phyloP scores from a whole-genome alignment of 2,113 vertebrate genomes.

The Scatophagus argus region DNA sequence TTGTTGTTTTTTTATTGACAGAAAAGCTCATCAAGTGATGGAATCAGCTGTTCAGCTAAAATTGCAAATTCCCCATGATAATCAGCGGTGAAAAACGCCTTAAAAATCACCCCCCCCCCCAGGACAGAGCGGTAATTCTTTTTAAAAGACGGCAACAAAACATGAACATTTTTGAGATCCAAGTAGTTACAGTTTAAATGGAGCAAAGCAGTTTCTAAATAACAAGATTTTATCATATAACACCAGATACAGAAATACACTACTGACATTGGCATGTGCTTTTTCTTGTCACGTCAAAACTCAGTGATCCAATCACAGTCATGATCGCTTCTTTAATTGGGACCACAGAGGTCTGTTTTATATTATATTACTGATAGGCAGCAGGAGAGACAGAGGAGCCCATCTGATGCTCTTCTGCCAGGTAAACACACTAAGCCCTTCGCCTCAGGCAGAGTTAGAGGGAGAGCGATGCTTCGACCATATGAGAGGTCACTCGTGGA shows the following conservation, averaged over 20 bases:
- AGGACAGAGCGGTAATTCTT: conserved; percentile 1
- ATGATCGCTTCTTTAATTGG: conserved; percentile 54
- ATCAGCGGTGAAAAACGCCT: neutral
- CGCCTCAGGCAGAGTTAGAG: conserved; percentile 13
- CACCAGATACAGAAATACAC: neutral
- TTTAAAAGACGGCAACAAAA: neutral
- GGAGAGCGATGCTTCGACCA: neutral
- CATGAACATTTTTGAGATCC: neutral
- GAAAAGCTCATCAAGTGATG: neutral
- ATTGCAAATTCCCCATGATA: neutral
- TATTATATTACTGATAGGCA: conserved; percentile 15
- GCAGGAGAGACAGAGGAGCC: conserved; percentile 28
- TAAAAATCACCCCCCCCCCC: neutral
- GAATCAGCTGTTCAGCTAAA: conserved; percentile 15
- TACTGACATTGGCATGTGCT: conserved; percentile 5
- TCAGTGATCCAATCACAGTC: conserved; percentile 46
- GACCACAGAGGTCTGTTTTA: conserved; percentile 45
- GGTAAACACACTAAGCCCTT: conserved; percentile 24
- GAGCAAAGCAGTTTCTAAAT: neutral
- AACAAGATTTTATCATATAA: neutral
- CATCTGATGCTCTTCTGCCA: conserved; percentile 42
- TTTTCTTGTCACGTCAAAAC: conserved; percentile 39
- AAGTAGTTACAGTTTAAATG: neutral
- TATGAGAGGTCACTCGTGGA: conserved; percentile 2
- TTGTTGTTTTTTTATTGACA: neutral